Evolutionary conservation across 2,113 vertebrate species (phyloP), one percentile per base, ranked within the genome.

Genomic region (Corythornis vintsioides): DNA sequence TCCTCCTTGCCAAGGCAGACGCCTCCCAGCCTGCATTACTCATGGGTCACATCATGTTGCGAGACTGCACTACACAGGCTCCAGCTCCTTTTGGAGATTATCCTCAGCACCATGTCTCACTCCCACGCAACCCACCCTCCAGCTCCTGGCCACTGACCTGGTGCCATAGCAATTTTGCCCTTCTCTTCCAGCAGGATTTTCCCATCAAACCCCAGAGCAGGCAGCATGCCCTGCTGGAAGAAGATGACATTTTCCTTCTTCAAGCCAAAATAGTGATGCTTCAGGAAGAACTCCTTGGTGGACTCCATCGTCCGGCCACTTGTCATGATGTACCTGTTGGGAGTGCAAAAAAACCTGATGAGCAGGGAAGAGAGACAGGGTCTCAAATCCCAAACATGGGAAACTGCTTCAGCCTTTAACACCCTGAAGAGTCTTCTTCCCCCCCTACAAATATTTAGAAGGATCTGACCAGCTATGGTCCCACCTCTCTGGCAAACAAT

Each of bases 211-310:
- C 98, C 98, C 98, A 99, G 97, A 38, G 99, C 99, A 4, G 99
- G 99, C n/a, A 99, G 97, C 99, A 99, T 99, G 78, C 99, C 99
- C 94, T 99, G 99, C 96, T 99, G 98, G 86, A 99, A 99, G 95
- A 99, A 98, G 75, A 99, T 83, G 8, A 99, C 89, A 2, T 99
- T 98, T 92, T 98, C 97, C 89, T 98, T 97, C 33, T 97, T 97
- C 86, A 99, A 95, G 53, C 99, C 99, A 91, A 99, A 99, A 93
- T 98, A 98, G 40, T 85, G 96, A 92, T 99, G 98, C n/a, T 91
- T 97, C 31, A 93, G 88, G 92, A 99, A 99, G 96, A 98, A 99
- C 8, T 98, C 98, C 90, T 97, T 97, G 7, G 99, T 99, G 35
- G 98, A 97, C 26, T 98, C 98, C 98, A 99, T 99, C 10, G 99